These are phyloP conservation scores for Glossophaga mutica DNA, from an alignment of 2,797 vertebrate genomes.

Conservation along the genomic window DNA sequence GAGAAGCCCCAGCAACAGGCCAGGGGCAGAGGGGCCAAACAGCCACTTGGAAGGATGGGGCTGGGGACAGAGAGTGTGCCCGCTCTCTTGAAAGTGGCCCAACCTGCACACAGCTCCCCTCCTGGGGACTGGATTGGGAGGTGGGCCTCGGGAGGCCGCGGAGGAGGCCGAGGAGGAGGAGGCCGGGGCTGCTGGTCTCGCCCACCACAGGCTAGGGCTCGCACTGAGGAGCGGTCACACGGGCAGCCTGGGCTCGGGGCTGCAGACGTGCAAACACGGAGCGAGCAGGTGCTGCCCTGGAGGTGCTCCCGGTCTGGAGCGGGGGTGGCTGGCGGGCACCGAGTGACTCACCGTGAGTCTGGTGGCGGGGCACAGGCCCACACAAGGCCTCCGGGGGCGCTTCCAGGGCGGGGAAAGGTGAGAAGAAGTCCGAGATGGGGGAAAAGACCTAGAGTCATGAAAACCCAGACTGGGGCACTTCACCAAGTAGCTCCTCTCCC, in stretches of 20 bases:
- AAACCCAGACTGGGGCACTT: not conserved
- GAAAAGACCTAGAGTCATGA: not conserved
- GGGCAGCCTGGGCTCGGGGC: not conserved
- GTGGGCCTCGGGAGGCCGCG: not conserved
- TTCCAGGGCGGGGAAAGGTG: not conserved
- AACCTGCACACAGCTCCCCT: not conserved
- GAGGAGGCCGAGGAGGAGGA: not conserved
- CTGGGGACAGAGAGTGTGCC: not conserved
- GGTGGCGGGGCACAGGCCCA: not conserved
- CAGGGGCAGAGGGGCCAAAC: not conserved
- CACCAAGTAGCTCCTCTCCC: not conserved
- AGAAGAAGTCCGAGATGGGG: not conserved
- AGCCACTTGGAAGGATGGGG: not conserved
- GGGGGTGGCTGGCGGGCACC: not conserved
- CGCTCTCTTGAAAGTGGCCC: not conserved
- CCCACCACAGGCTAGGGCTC: not conserved
- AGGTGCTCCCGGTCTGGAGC: not conserved
- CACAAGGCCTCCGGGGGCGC: not conserved
- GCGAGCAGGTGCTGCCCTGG: not conserved
- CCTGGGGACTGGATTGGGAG: not conserved
- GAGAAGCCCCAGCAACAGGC: not conserved
- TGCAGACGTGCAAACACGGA: not conserved
- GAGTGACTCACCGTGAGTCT: not conserved
- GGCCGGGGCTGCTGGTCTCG: not conserved
- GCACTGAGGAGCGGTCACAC: not conserved